Evolutionary conservation across 1,140 invertebrate species (phyloP).

Genomic region (Drosophila pandora): DNA sequence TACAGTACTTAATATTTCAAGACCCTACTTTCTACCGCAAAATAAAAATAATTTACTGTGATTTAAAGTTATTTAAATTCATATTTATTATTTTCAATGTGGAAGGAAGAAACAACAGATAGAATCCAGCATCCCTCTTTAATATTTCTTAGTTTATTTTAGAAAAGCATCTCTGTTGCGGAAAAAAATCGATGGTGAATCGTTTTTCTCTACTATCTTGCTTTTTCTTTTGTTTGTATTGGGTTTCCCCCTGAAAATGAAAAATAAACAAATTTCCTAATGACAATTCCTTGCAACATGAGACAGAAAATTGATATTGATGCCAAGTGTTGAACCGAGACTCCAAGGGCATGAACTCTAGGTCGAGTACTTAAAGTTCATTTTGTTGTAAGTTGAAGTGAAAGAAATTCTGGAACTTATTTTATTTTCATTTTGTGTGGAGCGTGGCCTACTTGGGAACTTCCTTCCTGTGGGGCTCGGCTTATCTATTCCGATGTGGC

Average conservation of each 20-base stretch:
- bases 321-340: conserved; percentile 46
- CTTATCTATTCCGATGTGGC: conserved; percentile 49
- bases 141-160: background rate
- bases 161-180: background rate
- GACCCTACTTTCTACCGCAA: too few relatives aligned
- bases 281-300: conserved; percentile 50
- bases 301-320: conserved; percentile 71
- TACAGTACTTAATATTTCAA: too few relatives aligned
- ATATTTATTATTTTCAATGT: too few relatives aligned
- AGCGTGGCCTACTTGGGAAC: conserved; percentile 23
- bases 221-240: conserved; percentile 50
- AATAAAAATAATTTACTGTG: too few relatives aligned
- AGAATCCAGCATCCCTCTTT: too few relatives aligned
- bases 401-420: conserved; percentile 11
- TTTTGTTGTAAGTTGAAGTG: conserved; percentile 11
- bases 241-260: conserved; percentile 61
- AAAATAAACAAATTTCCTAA: conserved; percentile 80
- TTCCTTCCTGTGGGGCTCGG: conserved; percentile 28
- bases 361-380: conserved; percentile 24
- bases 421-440: conserved; percentile 21
- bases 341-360: conserved; percentile 27
- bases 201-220: conserved; percentile 16
- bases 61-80: too few relatives aligned
- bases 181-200: conserved; percentile 71
- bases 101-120: too few relatives aligned